Evolutionary conservation across 2,888 invertebrate genomes (phyloP).

Genomic region (Cepaea hortensis): DNA sequence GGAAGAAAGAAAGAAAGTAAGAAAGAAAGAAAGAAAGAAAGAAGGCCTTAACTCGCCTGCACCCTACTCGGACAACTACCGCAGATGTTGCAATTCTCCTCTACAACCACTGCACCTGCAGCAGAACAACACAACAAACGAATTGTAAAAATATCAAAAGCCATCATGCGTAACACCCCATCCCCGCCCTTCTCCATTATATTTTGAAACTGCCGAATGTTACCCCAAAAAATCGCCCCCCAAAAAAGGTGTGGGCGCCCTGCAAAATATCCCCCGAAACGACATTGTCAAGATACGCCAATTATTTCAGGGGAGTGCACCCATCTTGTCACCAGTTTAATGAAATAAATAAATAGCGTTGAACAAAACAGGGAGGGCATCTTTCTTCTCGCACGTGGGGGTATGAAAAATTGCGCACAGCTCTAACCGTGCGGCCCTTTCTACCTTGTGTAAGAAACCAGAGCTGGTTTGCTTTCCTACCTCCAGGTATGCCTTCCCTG

Average conservation of each 20-base stretch:
- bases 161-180: background rate
- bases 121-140: background rate
- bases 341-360: slow-evolving; percentile 22
- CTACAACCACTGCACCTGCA: background rate
- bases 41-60: too few relatives aligned
- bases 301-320: slow-evolving; percentile 15
- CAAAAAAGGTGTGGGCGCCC: background rate
- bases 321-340: slow-evolving; percentile 13
- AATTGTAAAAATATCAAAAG: background rate
- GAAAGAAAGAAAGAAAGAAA: too few relatives aligned
- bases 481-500: background rate
- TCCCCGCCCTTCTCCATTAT: too few relatives aligned
- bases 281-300: background rate
- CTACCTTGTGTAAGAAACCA: background rate
- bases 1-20: too few relatives aligned
- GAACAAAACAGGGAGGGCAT: slow-evolving; percentile 6
- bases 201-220: background rate
- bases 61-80: too few relatives aligned
- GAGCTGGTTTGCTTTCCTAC: background rate
- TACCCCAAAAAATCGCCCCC: background rate
- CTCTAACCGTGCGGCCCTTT: background rate
- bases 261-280: background rate
- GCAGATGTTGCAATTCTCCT: too few relatives aligned
- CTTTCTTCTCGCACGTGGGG: background rate
- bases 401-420: background rate